Percentiles rank a stretch among this genome's conserved stretches.
Evolutionary conservation across 2,888 invertebrate genomes (phyloP).

Genomic region (Deroplatys truncata): DNA sequence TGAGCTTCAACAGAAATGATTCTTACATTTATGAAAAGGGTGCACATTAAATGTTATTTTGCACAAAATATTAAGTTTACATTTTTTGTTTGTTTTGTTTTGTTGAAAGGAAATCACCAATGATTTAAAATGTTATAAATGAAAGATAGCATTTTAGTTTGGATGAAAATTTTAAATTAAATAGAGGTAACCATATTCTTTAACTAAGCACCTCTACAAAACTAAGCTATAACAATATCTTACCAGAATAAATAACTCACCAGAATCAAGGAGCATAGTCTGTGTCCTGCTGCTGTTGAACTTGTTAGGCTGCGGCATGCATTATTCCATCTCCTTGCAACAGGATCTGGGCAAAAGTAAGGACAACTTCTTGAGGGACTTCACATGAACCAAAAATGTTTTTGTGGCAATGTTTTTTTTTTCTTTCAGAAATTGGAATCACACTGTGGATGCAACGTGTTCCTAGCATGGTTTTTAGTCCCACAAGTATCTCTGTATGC

Average conservation of each 20-base stretch:
- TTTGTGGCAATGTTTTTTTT: no score
- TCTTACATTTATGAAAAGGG: background rate
- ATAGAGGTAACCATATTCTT: background rate
- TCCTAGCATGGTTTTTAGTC: background rate
- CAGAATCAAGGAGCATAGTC: background rate
- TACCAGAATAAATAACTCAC: background rate
- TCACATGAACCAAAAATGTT: background rate
- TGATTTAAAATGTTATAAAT: background rate
- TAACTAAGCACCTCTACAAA: background rate
- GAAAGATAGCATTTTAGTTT: background rate
- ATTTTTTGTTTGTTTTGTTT: background rate
- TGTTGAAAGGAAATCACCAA: background rate
- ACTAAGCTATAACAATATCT: background rate
- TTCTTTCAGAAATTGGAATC: background rate
- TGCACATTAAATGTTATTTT: no score
- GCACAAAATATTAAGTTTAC: background rate
- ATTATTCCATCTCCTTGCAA: background rate
- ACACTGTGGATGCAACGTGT: background rate
- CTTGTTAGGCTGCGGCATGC: background rate
- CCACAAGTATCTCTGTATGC: background rate
- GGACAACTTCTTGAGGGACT: background rate
- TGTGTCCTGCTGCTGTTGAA: background rate
- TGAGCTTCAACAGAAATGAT: background rate
- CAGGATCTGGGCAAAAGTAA: background rate
- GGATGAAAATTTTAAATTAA: background rate